Evolutionary conservation across 1,140 invertebrate species (phyloP).

Genomic region (Drosophila nigromelanica): DNA sequence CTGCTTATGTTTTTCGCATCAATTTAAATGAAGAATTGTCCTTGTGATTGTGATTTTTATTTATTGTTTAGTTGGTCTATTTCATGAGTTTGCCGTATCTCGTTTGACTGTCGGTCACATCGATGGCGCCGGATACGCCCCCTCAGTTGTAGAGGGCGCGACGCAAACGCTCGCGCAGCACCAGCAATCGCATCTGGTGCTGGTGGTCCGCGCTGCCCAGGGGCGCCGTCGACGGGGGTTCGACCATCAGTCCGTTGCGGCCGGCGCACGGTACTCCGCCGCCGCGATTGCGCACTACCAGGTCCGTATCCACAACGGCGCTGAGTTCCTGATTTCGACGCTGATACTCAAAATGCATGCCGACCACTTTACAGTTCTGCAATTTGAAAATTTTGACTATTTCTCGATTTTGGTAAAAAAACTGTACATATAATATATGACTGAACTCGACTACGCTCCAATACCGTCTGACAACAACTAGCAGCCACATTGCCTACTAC

Average conservation of each 20-base stretch:
- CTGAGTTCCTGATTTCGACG: conserved; percentile 3
- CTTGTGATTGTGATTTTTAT: too few species aligned
- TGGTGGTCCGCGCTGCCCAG: conserved; percentile 44
- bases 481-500: not conserved
- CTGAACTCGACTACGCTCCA: not conserved
- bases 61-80: not conserved
- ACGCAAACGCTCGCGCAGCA: conserved; percentile 51
- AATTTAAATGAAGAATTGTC: too few species aligned
- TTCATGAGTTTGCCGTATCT: not conserved
- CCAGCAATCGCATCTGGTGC: conserved; percentile 46
- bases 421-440: conserved; percentile 8
- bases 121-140: not conserved
- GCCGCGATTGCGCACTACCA: conserved; percentile 41
- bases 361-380: not conserved
- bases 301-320: not conserved
- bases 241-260: conserved; percentile 2
- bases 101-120: not conserved
- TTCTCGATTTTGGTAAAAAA: conserved; percentile 20
- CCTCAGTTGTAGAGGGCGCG: conserved; percentile 55
- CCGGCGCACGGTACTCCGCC: conserved; percentile 35
- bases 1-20: too few species aligned
- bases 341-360: conserved; percentile 40
- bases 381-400: conserved; percentile 39
- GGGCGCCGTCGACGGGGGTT: not conserved
- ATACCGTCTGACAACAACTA: not conserved